Evolutionary conservation across 2,888 invertebrate genomes (phyloP), one percentile per base, ranked within the genome.

Genomic region (Resseliella maxima): DNA sequence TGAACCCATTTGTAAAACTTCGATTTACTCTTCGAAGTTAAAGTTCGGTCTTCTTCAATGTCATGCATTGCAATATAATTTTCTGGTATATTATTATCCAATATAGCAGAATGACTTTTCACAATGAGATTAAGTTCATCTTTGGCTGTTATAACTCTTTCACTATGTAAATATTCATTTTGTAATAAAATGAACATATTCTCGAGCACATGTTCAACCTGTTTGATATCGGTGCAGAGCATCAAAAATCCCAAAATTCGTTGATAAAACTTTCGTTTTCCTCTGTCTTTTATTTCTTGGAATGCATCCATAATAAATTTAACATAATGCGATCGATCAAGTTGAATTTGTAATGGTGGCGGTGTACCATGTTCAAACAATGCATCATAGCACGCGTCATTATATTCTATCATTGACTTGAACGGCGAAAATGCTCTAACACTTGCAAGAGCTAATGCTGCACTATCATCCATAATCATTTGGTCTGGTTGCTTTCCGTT

Each of bases 391-490:
- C 64, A 64, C 24, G 24, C 27, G 24, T 64, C 64, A 24, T 27
- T 27, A 64, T 64, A 64, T 64, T 64, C 64, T 18, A 3, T 27
- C 27, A 31, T 64, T n/a, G 27, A 27, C 18, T 64, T 64, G 64
- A 5, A 64, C 1, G 8, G 27, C 6, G 24, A 24, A 27, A 15
- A 64, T 15, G 64, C 31, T 10, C 24, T 5, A 5, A 64, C 64
- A 27, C 27, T 24, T 0, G 64, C 64, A 10, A 64, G 31, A 21
- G 6, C 10, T 31, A 64, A 31, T 27, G 64, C 64, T 24, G 27
- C 31, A 64, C 64, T 64, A 27, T 64, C 64, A 27, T 64, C 64
- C 64, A 64, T 64, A 10, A 64, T 64, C 31, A 64, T 10, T 15
- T 64, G 27, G 2, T n/a, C 27, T 10, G 64, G 64, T 27, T 27